Evolutionary conservation across 2,113 vertebrate genomes (phyloP).

Genomic region (Hypanus sabinus): DNA sequence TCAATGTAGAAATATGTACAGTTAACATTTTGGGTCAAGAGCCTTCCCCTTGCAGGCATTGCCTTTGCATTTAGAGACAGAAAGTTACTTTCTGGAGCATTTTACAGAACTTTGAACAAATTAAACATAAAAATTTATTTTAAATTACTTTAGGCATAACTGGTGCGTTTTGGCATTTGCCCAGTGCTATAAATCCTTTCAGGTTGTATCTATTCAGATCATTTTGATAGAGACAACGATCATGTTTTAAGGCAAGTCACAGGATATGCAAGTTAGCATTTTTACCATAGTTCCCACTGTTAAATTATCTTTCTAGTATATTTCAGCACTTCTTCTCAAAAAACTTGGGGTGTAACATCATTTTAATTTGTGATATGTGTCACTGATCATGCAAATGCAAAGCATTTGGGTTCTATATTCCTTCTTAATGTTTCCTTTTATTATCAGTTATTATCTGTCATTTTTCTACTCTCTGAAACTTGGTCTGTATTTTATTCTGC

Average conservation of each 20-base stretch:
- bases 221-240: background rate
- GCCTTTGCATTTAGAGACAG: background rate
- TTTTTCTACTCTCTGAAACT: background rate
- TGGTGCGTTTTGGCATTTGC: background rate
- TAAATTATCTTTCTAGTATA: background rate
- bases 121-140: background rate
- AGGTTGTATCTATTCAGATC: background rate
- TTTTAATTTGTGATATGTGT: background rate
- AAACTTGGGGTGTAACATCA: background rate
- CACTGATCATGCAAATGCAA: background rate
- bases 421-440: background rate
- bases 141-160: background rate
- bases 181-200: background rate
- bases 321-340: background rate
- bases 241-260: background rate
- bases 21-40: too few relatives aligned
- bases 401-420: background rate
- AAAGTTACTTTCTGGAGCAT: background rate
- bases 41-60: too few relatives aligned
- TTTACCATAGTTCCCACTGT: background rate
- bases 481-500: background rate
- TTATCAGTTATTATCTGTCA: background rate
- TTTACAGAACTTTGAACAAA: conserved; percentile 5
- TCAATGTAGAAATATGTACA: too few relatives aligned
- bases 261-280: background rate